Conservation (phyloP, 2,888 invertebrate genomes). For the Endotricha flammealis region DNA sequence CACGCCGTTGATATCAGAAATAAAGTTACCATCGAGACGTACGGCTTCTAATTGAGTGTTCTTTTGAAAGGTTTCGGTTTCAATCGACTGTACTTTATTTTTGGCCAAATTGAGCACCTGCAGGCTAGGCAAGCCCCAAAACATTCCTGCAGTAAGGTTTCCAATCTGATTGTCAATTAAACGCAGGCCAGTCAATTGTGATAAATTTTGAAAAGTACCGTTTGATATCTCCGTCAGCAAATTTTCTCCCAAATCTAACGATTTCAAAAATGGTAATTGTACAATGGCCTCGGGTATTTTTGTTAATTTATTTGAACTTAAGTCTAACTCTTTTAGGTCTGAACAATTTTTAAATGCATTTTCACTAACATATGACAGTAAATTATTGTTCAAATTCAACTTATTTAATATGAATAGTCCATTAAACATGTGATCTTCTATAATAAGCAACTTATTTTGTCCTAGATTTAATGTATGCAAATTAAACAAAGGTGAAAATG, state of each 20-base stretch:
- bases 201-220: slow-evolving; percentile 89
- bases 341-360: slow-evolving; percentile 92
- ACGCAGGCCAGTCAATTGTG: slow-evolving; percentile 90
- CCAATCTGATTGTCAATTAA: slow-evolving; percentile 94
- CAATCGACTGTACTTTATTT: slow-evolving; percentile 92
- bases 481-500: slow-evolving; percentile 92
- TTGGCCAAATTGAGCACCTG: slow-evolving; percentile 93
- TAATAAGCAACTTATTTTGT: slow-evolving; percentile 88
- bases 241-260: slow-evolving; percentile 94
- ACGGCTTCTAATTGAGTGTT: slow-evolving; percentile 91
- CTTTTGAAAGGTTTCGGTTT: slow-evolving; percentile 90
- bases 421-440: slow-evolving; percentile 89
- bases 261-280: slow-evolving; percentile 90
- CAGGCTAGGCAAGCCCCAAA: slow-evolving; percentile 88
- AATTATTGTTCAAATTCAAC: slow-evolving; percentile 89
- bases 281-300: slow-evolving; percentile 91
- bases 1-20: slow-evolving; percentile 93
- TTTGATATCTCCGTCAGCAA: slow-evolving; percentile 89
- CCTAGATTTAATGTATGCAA: slow-evolving; percentile 93
- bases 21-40: slow-evolving; percentile 90
- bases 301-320: slow-evolving; percentile 90
- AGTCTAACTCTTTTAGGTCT: slow-evolving; percentile 91
- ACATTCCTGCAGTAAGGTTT: slow-evolving; percentile 91
- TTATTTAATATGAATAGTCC: slow-evolving; percentile 90
- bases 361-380: slow-evolving; percentile 85